These are phyloP conservation scores for Phalloptychus januarius DNA, from an alignment of 2,797 vertebrate species.

Conservation along the genomic window DNA sequence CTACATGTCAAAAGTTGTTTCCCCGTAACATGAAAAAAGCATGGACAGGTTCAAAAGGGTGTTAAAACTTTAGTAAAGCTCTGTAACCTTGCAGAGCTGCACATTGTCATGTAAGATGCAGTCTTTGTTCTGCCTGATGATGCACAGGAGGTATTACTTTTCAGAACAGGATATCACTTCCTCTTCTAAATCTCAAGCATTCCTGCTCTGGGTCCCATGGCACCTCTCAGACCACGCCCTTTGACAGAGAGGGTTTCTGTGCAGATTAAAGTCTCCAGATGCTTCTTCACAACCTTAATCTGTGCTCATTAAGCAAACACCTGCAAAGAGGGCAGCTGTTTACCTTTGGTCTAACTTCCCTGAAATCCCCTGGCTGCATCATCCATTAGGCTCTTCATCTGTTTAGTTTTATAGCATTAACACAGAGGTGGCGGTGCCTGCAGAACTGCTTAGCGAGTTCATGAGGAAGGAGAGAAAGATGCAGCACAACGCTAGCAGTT, in stretches of 20 bases:
- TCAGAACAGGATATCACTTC: constrained; percentile 17
- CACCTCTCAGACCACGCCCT: constrained; percentile 46
- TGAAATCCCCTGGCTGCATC: not conserved
- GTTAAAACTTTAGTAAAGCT: not conserved
- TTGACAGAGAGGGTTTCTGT: constrained; percentile 23
- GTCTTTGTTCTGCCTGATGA: constrained; percentile 61
- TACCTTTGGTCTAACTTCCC: constrained; percentile 8
- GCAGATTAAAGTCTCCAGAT: constrained; percentile 28
- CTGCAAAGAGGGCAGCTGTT: constrained; percentile 27
- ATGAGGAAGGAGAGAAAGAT: not conserved
- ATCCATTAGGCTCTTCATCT: constrained; percentile 9
- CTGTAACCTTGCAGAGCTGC: not conserved
- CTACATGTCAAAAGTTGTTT: too few relatives aligned
- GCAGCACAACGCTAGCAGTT: not conserved
- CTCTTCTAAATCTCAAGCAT: constrained; percentile 34
- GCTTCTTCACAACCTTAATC: constrained; percentile 23
- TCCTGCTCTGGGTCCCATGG: constrained; percentile 26
- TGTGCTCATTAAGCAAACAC: constrained; percentile 29
- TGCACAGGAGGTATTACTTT: constrained; percentile 56
- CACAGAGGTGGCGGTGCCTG: not conserved
- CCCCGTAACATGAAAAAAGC: too few relatives aligned
- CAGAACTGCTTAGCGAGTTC: constrained; percentile 1
- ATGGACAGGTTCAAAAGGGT: not conserved
- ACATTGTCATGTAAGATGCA: constrained; percentile 28
- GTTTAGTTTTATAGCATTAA: constrained; percentile 6